Evolutionary conservation across 2,113 vertebrate species (phyloP), one percentile per base, ranked within the genome.

Genomic region (Thomomys bottae): DNA sequence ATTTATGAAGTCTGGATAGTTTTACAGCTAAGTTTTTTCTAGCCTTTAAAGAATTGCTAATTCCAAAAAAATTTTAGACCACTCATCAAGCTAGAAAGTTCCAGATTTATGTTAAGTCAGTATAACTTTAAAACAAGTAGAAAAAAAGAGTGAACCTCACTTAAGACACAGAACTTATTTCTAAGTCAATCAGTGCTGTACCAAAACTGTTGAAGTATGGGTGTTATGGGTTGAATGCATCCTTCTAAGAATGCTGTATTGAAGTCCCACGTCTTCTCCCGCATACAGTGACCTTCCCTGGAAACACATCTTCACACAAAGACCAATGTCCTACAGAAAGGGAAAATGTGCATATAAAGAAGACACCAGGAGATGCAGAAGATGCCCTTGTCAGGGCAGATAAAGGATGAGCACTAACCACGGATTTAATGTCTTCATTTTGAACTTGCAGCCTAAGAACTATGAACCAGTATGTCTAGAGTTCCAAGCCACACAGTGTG

Each of bases 141-240:
- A 57, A 40, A 30, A 30, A 81, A 90, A 54, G 49, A 54, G 20
- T 90, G 71, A 1, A 63, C 76, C 21, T 88, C 38, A 94, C 67
- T 71, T 78, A 90, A 87, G 3, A 67, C 21, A 79, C 6, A 80
- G 17, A 77, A 30, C 26, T 87, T 78, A 67, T 92, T 90, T 93
- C n/a, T 84, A 94, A 78, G 45, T 84, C 80, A 88, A 84, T 11
- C 38, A n/a, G 68, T 20, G 59, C n/a, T 63, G 32, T 14, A 30
- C 59, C 6, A 87, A 66, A 68, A 84, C 32, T 59, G 0, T 38
- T 87, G 40, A 8, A 70, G 18, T 68, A 12, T 57, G 38, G 6
- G 68, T 38, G 14, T 73, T 68, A 36, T 24, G 14, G 20, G 24
- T 38, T 92, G 63, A 89, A 92, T 66, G 59, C 77, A 40, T 24